phyloP scores from a whole-genome alignment of 2,797 vertebrate species.

The Chiroxiphia lanceolata region DNA sequence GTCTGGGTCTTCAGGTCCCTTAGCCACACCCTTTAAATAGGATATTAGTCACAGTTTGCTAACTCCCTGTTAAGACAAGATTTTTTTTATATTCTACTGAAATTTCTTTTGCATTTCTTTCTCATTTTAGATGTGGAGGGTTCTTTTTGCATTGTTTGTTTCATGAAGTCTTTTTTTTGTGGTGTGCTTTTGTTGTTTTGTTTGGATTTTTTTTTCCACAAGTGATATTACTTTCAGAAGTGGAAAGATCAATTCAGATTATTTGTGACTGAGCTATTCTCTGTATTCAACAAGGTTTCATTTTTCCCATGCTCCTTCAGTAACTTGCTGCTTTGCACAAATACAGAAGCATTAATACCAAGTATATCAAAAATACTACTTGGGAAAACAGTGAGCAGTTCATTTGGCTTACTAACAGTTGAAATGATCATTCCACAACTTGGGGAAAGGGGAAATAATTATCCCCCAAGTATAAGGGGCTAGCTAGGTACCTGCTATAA shows the following conservation, averaged over 20 bases:
- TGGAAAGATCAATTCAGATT: conserved; percentile 2
- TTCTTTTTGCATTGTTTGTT: not conserved
- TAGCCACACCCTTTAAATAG: not conserved
- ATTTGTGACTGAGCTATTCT: not conserved
- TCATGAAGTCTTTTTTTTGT: not conserved
- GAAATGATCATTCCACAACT: not conserved
- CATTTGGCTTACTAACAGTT: not conserved
- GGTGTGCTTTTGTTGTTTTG: not conserved
- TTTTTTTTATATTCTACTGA: not conserved
- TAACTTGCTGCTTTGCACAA: not conserved
- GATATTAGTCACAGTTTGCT: not conserved
- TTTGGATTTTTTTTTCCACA: not conserved
- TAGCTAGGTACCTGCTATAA: not conserved
- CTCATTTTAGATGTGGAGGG: not conserved
- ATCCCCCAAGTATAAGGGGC: not conserved
- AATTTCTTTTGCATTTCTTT: not conserved
- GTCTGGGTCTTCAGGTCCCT: not conserved
- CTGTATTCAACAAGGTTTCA: not conserved
- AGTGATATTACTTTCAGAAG: not conserved
- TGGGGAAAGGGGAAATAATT: not conserved
- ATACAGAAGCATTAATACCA: not conserved
- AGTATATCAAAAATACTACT: not conserved
- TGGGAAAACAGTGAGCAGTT: not conserved
- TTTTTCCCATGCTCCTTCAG: not conserved
- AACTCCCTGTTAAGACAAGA: not conserved